Percentiles rank a stretch among this genome's conserved stretches.
phyloP scores from a whole-genome alignment of 2,113 vertebrate species.

The Anhinga anhinga region DNA sequence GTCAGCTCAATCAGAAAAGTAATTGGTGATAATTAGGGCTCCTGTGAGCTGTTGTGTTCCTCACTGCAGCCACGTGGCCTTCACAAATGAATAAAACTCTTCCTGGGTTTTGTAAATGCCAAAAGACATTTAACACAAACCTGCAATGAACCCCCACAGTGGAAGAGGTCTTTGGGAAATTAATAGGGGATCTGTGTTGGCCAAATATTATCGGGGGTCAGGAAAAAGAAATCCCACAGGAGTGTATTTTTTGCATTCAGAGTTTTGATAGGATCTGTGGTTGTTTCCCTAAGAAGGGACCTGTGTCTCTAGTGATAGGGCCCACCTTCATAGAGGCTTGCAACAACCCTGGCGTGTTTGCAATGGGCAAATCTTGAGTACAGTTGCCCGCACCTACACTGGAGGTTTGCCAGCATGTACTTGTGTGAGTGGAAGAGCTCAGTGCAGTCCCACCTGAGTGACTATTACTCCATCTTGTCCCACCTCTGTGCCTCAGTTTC shows the following conservation, averaged over 20 bases:
- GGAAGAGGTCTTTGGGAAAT: neutral
- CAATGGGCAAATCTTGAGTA: neutral
- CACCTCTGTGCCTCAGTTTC: neutral
- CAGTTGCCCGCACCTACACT: neutral
- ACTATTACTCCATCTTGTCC: neutral
- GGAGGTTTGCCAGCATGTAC: neutral
- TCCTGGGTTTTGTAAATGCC: neutral
- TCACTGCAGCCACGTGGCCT: neutral
- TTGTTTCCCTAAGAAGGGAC: neutral
- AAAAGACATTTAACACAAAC: neutral
- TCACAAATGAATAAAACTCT: neutral
- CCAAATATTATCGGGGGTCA: neutral
- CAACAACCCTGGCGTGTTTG: accelerated
- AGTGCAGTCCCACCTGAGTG: no score
- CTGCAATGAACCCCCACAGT: neutral
- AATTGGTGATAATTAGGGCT: neutral
- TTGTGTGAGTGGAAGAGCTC: neutral
- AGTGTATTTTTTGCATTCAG: neutral
- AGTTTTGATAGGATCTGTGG: neutral
- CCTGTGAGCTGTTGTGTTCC: neutral
- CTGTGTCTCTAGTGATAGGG: neutral
- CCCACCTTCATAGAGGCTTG: neutral
- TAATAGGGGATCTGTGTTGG: neutral
- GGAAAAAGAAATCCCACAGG: neutral
- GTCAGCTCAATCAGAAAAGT: neutral